Conservation (phyloP, 1,140 invertebrate genomes). For the Neuroterus valhalla region DNA sequence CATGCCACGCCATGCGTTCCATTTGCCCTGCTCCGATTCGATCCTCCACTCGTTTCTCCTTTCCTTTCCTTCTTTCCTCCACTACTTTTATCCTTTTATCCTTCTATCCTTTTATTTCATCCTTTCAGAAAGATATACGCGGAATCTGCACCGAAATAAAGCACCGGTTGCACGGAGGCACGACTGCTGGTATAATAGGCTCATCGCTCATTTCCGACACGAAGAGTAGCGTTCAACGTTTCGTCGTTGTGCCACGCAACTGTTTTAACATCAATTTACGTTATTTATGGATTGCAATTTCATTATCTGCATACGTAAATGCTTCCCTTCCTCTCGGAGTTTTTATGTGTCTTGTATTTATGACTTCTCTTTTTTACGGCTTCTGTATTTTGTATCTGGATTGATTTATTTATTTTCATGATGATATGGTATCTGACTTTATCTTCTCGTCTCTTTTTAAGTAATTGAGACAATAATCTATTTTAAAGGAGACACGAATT, state of each 20-base stretch:
- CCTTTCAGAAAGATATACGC: conserved; percentile 42
- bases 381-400: neutral
- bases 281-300: conserved; percentile 30
- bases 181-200: conserved; percentile 27
- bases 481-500: no score
- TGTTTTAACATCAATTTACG: conserved; percentile 30
- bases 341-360: conserved; percentile 19
- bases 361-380: neutral
- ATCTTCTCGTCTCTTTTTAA: neutral
- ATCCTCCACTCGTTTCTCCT: conserved; percentile 39
- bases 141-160: conserved; percentile 29
- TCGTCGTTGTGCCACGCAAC: conserved; percentile 24
- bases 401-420: neutral
- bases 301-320: conserved; percentile 29
- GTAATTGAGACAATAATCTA: no score
- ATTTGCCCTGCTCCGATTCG: conserved; percentile 41
- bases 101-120: conserved; percentile 38
- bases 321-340: neutral
- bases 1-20: conserved; percentile 52
- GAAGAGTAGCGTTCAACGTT: conserved; percentile 29
- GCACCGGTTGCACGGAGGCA: conserved; percentile 28
- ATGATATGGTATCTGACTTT: neutral
- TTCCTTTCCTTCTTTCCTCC: conserved; percentile 3
- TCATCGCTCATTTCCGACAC: conserved; percentile 29
- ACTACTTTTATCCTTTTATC: conserved; percentile 35